Conservation (phyloP, 2,888 invertebrate species). For the Cryptocheilus praepositus region DNA sequence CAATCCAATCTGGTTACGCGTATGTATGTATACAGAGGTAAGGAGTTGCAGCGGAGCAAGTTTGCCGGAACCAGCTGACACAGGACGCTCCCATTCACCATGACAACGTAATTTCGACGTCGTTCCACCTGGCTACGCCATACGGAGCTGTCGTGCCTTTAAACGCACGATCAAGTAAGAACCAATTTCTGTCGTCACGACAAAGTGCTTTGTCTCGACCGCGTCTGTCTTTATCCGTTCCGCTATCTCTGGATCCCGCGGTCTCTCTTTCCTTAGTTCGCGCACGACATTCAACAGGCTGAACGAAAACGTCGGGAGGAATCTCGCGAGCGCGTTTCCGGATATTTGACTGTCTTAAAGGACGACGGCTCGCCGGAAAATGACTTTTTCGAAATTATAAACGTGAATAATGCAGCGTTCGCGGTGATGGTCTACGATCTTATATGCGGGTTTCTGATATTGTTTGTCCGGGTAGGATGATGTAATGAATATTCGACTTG, state of each 20-base stretch:
- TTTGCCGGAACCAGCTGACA: constrained; percentile 36
- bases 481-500: too few relatives aligned
- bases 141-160: constrained; percentile 28
- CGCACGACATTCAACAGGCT: background rate
- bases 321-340: too few relatives aligned
- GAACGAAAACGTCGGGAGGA: background rate
- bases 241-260: background rate
- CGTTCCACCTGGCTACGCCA: constrained; percentile 34
- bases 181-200: constrained; percentile 24
- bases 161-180: constrained; percentile 32
- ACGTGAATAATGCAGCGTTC: too few relatives aligned
- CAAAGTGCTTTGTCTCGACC: background rate
- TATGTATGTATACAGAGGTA: constrained; percentile 11
- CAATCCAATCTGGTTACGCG: constrained; percentile 34
- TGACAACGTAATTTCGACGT: constrained; percentile 49
- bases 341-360: too few relatives aligned
- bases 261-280: background rate
- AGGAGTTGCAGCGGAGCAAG: constrained; percentile 28
- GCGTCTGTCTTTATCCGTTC: too few relatives aligned
- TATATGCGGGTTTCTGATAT: too few relatives aligned
- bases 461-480: too few relatives aligned
- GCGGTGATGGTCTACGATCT: too few relatives aligned
- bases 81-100: constrained; percentile 32
- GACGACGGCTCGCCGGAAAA: too few relatives aligned
- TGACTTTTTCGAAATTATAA: too few relatives aligned